These are phyloP conservation scores for Cheirogaleus major DNA, from an alignment of 2,797 vertebrate genomes.

Conservation along the genomic window DNA sequence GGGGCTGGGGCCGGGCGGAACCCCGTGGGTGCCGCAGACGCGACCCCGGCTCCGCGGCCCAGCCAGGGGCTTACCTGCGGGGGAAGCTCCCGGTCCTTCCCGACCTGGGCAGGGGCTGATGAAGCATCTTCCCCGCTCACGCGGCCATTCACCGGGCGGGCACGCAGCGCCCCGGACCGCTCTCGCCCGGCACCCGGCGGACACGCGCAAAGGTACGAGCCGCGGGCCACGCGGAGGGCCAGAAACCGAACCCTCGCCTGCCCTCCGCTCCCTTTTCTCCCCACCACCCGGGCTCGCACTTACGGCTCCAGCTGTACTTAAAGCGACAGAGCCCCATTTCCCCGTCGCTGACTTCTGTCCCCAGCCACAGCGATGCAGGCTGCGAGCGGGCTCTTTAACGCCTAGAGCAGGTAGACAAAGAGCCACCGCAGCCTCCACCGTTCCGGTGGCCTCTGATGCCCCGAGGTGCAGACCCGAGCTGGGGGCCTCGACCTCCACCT, in stretches of 20 bases:
- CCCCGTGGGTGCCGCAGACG: background rate
- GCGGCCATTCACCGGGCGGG: background rate
- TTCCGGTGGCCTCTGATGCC: background rate
- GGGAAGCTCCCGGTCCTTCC: conserved; percentile 69
- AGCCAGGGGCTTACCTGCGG: conserved; percentile 75
- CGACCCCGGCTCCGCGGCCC: background rate
- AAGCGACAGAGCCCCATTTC: conserved; percentile 76
- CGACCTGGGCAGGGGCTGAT: conserved; percentile 72
- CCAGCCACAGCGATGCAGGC: conserved; percentile 38
- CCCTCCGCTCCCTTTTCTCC: conserved; percentile 46
- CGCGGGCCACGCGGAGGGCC: conserved; percentile 59
- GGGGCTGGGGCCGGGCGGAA: background rate
- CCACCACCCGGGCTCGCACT: conserved; percentile 55
- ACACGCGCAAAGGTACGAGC: conserved; percentile 32
- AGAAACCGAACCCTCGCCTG: conserved; percentile 36
- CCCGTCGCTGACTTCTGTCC: conserved; percentile 61
- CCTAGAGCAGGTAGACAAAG: conserved; percentile 84
- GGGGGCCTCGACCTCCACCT: conserved; percentile 40
- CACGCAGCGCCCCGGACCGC: background rate
- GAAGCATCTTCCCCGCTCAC: conserved; percentile 75
- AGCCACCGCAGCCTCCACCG: conserved; percentile 40
- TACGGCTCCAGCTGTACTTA: conserved; percentile 76
- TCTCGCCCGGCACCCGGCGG: background rate
- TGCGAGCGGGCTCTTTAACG: conserved; percentile 80
- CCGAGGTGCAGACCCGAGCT: background rate